Evolutionary conservation across 2,797 vertebrate species (phyloP).

Genomic region (Callimico goeldii): DNA sequence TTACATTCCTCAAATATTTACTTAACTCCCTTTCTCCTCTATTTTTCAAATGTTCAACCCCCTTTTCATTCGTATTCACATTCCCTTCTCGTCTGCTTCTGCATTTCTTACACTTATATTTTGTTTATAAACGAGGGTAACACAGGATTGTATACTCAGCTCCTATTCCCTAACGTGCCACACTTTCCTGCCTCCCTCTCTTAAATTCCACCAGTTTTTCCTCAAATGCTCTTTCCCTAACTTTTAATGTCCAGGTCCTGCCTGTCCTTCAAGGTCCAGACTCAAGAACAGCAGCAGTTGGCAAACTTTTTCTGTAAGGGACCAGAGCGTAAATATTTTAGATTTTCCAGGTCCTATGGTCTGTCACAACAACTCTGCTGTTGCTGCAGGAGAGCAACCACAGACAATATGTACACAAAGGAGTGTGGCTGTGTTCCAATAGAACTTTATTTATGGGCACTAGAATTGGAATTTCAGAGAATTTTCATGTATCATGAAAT

Average conservation of each 20-base stretch:
- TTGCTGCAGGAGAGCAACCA: conserved; percentile 7
- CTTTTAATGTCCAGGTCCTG: background rate
- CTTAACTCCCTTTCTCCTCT: background rate
- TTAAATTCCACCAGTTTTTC: background rate
- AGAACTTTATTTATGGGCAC: background rate
- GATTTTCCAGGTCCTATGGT: background rate
- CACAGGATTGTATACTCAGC: background rate
- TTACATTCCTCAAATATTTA: background rate
- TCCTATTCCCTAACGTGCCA: background rate
- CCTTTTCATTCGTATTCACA: background rate
- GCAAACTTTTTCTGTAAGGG: conserved; percentile 22
- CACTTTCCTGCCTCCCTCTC: background rate
- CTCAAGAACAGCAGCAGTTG: background rate
- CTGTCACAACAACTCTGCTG: background rate
- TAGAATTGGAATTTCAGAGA: conserved; percentile 20
- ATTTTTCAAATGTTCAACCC: background rate
- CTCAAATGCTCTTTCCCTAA: background rate
- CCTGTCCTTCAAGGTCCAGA: background rate
- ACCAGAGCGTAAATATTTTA: background rate
- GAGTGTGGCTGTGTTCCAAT: background rate
- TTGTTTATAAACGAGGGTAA: background rate
- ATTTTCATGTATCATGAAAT: conserved; percentile 7
- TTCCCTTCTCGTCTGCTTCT: background rate
- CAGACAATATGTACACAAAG: background rate
- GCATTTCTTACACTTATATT: background rate